Conservation (phyloP, 2,797 vertebrate species). For the Chaunax sp. region DNA sequence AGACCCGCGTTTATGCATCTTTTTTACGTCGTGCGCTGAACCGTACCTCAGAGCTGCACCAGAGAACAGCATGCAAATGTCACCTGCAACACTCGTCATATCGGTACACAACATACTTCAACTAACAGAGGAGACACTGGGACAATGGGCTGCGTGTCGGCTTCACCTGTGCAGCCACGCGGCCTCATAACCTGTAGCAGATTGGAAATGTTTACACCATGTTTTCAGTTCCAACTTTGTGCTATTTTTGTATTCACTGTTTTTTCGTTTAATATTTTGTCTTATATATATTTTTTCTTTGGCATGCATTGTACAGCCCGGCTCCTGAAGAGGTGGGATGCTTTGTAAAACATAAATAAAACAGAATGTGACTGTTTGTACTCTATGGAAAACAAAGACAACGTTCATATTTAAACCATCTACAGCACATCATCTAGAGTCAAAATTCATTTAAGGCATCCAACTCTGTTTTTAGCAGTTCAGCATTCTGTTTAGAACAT, state of each 20-base stretch:
- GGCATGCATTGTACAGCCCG: conserved; percentile 55
- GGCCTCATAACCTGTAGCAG: conserved; percentile 75
- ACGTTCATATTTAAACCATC: too few relatives aligned
- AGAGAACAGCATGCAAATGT: not conserved
- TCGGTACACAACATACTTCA: conserved; percentile 21
- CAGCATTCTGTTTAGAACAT: too few relatives aligned
- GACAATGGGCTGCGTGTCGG: conserved; percentile 33
- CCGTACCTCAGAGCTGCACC: conserved; percentile 53
- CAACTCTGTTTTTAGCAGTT: too few relatives aligned
- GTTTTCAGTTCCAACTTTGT: conserved; percentile 63
- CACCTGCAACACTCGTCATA: not conserved
- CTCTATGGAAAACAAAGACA: conserved; percentile 13
- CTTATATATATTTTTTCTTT: conserved; percentile 44
- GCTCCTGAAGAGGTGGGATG: not conserved
- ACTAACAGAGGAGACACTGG: conserved; percentile 9
- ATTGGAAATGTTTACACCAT: conserved; percentile 81
- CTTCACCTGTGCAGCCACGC: conserved; percentile 19
- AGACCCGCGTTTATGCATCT: conserved; percentile 51
- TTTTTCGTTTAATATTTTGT: conserved; percentile 62
- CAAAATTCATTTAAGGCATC: too few relatives aligned
- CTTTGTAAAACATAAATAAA: not conserved
- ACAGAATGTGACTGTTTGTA: not conserved
- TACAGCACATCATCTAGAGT: too few relatives aligned
- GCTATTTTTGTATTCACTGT: conserved; percentile 72
- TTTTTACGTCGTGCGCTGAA: conserved; percentile 34